Evolutionary conservation across 2,113 vertebrate species (phyloP).

Genomic region (Aptenodytes forsteri): DNA sequence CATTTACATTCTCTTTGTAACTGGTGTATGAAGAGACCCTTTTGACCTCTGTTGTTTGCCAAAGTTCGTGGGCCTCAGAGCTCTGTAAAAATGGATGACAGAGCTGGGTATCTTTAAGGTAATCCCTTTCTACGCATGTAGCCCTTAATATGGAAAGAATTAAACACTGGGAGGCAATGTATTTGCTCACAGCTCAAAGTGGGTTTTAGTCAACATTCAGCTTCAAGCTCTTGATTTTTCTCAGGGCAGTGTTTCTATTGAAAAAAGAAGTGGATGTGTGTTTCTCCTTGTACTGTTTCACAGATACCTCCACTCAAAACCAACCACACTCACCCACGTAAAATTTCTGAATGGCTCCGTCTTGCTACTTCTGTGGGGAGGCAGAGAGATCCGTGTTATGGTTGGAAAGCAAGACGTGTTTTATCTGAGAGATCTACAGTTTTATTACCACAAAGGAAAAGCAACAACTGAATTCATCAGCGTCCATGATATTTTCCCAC

Average conservation of each 20-base stretch:
- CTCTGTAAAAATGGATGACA: background rate
- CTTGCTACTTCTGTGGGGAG: background rate
- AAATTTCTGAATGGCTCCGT: background rate
- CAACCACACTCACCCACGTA: rapidly evolving
- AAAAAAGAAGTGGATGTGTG: background rate
- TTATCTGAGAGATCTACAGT: background rate
- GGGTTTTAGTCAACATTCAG: background rate
- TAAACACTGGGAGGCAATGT: background rate
- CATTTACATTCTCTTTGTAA: background rate
- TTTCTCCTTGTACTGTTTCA: background rate
- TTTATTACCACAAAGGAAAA: background rate
- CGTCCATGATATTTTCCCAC: background rate
- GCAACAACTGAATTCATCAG: background rate
- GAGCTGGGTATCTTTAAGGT: background rate
- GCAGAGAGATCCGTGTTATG: background rate
- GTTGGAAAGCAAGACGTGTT: background rate
- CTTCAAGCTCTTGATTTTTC: background rate
- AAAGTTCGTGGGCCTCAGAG: background rate
- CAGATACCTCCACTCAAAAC: background rate
- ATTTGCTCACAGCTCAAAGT: background rate
- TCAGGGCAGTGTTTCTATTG: background rate
- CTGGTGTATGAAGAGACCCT: background rate
- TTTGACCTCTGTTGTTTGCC: background rate
- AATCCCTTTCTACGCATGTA: background rate
- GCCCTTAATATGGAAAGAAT: background rate